Conservation (phyloP, 2,888 invertebrate genomes). For the Meghimatium bilineatum region DNA sequence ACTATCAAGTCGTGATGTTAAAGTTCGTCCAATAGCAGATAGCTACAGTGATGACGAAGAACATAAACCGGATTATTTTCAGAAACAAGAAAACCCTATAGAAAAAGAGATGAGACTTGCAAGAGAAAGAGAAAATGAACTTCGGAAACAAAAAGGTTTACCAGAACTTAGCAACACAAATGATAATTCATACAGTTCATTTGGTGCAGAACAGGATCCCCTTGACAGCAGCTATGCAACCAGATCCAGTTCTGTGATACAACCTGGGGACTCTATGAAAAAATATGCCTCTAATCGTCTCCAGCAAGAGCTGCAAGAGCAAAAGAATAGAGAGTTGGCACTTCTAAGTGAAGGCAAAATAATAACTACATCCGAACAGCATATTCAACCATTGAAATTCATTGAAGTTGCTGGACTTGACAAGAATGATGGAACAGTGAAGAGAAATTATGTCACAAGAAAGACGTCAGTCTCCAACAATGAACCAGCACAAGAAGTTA, state of each 20-base stretch:
- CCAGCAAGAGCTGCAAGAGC: constrained; percentile 92
- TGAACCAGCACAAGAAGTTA: constrained; percentile 13
- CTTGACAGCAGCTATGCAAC: neutral
- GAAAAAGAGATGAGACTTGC: constrained; percentile 80
- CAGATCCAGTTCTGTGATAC: constrained; percentile 12
- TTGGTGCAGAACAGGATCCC: constrained; percentile 26
- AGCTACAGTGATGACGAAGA: constrained; percentile 40
- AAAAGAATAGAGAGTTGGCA: constrained; percentile 89
- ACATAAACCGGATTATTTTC: constrained; percentile 44
- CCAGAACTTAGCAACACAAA: constrained; percentile 55
- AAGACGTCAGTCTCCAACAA: constrained; percentile 12
- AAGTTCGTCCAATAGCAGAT: constrained; percentile 24
- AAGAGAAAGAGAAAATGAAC: constrained; percentile 79
- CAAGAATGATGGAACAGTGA: constrained; percentile 55
- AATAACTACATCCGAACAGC: constrained; percentile 80
- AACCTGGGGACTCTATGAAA: constrained; percentile 63
- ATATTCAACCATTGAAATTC: constrained; percentile 78
- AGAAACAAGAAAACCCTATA: constrained; percentile 78
- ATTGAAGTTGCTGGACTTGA: constrained; percentile 62
- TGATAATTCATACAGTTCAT: constrained; percentile 35
- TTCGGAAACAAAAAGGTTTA: constrained; percentile 74
- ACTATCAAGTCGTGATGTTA: constrained; percentile 40
- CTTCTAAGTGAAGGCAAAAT: constrained; percentile 83
- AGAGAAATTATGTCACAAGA: constrained; percentile 62
- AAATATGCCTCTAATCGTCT: constrained; percentile 82